phyloP scores from a whole-genome alignment of 2,888 invertebrate species.

The Sarcophaga carnaria region DNA sequence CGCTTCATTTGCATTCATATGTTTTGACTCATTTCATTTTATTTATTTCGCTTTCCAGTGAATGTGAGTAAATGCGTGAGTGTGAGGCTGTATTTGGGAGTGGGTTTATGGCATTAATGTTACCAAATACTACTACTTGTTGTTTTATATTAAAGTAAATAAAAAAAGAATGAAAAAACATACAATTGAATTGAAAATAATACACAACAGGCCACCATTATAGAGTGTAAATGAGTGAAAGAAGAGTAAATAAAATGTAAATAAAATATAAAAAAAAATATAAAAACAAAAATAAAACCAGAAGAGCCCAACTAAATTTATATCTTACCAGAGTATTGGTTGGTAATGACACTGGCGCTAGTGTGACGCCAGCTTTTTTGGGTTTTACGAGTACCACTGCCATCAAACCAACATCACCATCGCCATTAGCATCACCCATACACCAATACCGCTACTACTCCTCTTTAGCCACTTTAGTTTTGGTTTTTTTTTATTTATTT shows the following conservation, averaged over 20 bases:
- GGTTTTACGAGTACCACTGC: constrained; percentile 40
- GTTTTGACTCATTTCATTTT: constrained; percentile 31
- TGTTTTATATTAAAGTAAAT: neutral
- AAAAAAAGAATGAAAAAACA: neutral
- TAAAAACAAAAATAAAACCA: constrained; percentile 3
- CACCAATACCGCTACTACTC: neutral
- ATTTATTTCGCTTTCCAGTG: neutral
- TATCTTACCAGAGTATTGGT: constrained; percentile 27
- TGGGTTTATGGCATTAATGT: constrained; percentile 27
- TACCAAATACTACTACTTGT: constrained; percentile 48
- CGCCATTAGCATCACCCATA: neutral
- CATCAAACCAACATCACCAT: neutral
- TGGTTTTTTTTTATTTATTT: constrained; percentile 1
- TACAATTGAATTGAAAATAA: constrained; percentile 28
- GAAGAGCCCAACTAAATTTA: constrained; percentile 33
- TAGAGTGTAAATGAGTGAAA: constrained; percentile 29
- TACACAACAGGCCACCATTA: constrained; percentile 15
- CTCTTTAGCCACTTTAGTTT: constrained; percentile 2
- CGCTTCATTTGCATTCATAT: constrained; percentile 65
- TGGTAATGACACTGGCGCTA: constrained; percentile 60
- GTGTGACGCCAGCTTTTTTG: constrained; percentile 51
- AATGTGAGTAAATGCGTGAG: neutral
- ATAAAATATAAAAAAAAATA: constrained; percentile 7
- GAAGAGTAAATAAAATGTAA: constrained; percentile 25
- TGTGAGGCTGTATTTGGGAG: neutral